Base-by-base conservation (phyloP, 2,888 invertebrate species). In the Adineta ricciae region DNA sequence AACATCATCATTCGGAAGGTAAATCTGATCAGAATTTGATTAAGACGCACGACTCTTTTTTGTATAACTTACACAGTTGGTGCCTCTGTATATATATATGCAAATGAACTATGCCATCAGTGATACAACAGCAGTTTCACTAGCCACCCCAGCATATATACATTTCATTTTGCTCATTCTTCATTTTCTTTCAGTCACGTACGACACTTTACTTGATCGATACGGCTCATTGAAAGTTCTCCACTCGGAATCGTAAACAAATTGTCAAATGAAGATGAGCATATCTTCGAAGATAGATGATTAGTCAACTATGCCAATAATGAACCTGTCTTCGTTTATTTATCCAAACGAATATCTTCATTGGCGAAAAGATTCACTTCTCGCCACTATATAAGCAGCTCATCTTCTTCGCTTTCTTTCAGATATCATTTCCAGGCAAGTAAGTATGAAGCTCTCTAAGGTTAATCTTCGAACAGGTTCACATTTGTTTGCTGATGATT, bases 401-500 rank as follows among this genome's bases (percentile, higher is more conserved):
- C 16, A 50, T 8, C 5, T 46, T 19, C 19, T 50, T 50, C 19
- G 14, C 50, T 50, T 50, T 9, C 14, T 50, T 50, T 50, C 19
- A 50, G 11, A 50, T n/a, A 50, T 50, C 19, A 50, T 7, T 50
- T 50, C 50, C 14, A 19, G 19, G 14, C 11, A 2, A 50, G 19
- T 50, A 50, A 16, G 19, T 50, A 50, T 9, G 2, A 50, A 19
- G 2, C 19, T 19, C 3, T 50, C 14, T 16, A 27, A 16, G 64
- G 32, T 64, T 64, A 36, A 5, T 32, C 19, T 27, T 64, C 64
- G 64, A 32, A 64, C 64, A 64, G 64, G 64, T 64, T 64, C 64
- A 64, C 64, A 64, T 64, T 64, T 64, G 64, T 64, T 64, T 64
- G 64, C 64, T 64, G 4, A 64, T 64, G 64, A 19, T 64, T 64